Percentiles rank a stretch among this genome's conserved stretches.
Conservation (phyloP, 2,113 vertebrate genomes). For the Campylomormyrus tamandua region DNA sequence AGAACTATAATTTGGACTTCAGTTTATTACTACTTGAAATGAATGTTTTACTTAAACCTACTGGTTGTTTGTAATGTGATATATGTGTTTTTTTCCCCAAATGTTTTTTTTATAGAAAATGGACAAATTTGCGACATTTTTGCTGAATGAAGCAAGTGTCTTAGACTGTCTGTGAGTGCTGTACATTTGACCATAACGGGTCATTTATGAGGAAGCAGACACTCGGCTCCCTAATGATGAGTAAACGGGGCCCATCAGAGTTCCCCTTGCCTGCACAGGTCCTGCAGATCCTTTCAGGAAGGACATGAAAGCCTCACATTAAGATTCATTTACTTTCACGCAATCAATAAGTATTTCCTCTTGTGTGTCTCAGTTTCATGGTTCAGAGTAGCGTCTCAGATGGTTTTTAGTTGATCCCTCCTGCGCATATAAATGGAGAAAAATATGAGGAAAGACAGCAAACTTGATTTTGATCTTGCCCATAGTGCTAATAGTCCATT, state of each 20-base stretch:
- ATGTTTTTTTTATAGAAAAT: not conserved
- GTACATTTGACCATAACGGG: not conserved
- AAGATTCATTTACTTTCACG: not conserved
- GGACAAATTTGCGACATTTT: not conserved
- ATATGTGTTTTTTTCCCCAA: not conserved
- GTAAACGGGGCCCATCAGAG: not conserved
- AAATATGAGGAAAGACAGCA: not conserved
- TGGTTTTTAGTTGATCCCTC: not conserved
- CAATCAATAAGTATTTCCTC: conserved; percentile 11
- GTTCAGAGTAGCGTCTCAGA: not conserved
- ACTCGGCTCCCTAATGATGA: not conserved
- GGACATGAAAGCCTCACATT: not conserved
- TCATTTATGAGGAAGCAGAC: not conserved
- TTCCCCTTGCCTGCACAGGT: not conserved
- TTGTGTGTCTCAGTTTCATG: not conserved
- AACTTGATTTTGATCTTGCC: not conserved
- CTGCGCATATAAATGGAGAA: not conserved
- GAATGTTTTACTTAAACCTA: not conserved
- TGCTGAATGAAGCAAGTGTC: not conserved
- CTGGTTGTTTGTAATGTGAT: not conserved
- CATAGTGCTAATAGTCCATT: not conserved
- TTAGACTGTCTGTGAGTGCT: not conserved
- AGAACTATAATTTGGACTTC: not conserved
- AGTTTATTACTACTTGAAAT: not conserved
- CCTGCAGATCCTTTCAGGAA: not conserved